A percentile compares a stretch with the other conserved stretches of the same genome.
These are phyloP conservation scores for Taenaris catops DNA, from an alignment of 2,888 invertebrate genomes.

Conservation along the genomic window DNA sequence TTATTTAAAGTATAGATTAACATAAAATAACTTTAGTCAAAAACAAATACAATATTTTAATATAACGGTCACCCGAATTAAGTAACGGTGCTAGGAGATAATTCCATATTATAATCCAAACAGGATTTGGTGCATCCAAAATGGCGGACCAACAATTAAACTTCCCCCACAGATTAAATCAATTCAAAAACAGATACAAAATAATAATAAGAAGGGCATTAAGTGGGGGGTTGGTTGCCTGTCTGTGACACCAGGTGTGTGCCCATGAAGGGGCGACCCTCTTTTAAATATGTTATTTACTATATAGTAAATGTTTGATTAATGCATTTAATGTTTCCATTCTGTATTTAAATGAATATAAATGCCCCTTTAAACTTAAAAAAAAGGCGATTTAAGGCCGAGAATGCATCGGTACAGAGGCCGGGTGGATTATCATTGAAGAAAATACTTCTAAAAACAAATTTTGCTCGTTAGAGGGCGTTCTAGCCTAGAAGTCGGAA, in stretches of 20 bases:
- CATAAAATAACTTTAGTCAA: too few species aligned
- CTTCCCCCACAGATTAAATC: slow-evolving; percentile 66
- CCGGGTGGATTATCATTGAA: too few species aligned
- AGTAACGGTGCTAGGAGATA: slow-evolving; percentile 17
- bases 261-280: slow-evolving; percentile 58
- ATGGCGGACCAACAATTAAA: slow-evolving; percentile 74
- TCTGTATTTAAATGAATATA: slow-evolving; percentile 18
- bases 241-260: slow-evolving; percentile 63
- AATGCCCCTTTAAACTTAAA: slow-evolving; percentile 12
- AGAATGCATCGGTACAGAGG: too few species aligned
- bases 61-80: slow-evolving; percentile 15
- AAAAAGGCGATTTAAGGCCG: slow-evolving; percentile 3
- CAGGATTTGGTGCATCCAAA: slow-evolving; percentile 62
- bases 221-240: slow-evolving; percentile 49
- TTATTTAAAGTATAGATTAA: too few species aligned
- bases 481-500: too few species aligned
- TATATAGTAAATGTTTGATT: slow-evolving; percentile 43
- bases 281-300: slow-evolving; percentile 41
- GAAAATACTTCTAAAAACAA: too few species aligned
- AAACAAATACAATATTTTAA: too few species aligned
- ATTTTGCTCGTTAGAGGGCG: too few species aligned
- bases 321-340: slow-evolving; percentile 32
- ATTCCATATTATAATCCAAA: slow-evolving; percentile 33
- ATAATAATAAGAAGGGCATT: slow-evolving; percentile 69
- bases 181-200: slow-evolving; percentile 78